phyloP scores from a whole-genome alignment of 1,140 invertebrate genomes.

The Lasioglossum baleicum region DNA sequence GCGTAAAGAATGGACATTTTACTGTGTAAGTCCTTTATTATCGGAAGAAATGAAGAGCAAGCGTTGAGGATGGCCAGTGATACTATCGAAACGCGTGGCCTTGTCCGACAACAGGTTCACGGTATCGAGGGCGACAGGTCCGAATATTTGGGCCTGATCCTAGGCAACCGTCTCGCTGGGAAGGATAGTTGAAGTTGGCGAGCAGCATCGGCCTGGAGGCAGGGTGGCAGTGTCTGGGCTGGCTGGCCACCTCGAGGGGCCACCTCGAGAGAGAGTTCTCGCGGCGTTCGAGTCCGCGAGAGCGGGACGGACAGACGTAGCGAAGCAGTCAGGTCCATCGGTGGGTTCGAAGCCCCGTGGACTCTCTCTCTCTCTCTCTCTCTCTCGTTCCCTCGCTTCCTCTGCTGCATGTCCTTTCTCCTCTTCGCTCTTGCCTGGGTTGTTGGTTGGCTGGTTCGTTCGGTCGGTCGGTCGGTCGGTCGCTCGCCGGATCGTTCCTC shows the following conservation, averaged over 20 bases:
- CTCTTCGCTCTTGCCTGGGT: neutral
- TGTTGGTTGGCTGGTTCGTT: neutral
- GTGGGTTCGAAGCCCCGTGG: conserved; percentile 56
- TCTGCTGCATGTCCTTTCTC: neutral
- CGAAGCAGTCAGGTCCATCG: conserved; percentile 51
- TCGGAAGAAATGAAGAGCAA: no score
- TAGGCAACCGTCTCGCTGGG: neutral
- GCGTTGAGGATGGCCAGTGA: no score
- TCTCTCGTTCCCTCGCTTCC: neutral
- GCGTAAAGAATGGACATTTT: no score
- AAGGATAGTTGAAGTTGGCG: conserved; percentile 45
- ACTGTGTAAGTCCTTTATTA: no score
- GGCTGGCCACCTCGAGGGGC: conserved; percentile 25
- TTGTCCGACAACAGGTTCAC: no score
- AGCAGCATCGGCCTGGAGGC: conserved; percentile 35
- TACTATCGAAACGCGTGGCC: no score
- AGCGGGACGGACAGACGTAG: conserved; percentile 35
- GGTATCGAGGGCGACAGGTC: no score
- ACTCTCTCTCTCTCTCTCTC: conserved; percentile 22
- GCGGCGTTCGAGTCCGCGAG: neutral
- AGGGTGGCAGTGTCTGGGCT: conserved; percentile 26
- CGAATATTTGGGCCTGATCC: no score
- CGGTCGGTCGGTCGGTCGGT: conserved; percentile 20
- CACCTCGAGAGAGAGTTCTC: conserved; percentile 10
- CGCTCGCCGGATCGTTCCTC: conserved; percentile 32